These are phyloP conservation scores for Leptinotarsa defecta DNA, from an alignment of 1,140 invertebrate species.

Conservation along the genomic window DNA sequence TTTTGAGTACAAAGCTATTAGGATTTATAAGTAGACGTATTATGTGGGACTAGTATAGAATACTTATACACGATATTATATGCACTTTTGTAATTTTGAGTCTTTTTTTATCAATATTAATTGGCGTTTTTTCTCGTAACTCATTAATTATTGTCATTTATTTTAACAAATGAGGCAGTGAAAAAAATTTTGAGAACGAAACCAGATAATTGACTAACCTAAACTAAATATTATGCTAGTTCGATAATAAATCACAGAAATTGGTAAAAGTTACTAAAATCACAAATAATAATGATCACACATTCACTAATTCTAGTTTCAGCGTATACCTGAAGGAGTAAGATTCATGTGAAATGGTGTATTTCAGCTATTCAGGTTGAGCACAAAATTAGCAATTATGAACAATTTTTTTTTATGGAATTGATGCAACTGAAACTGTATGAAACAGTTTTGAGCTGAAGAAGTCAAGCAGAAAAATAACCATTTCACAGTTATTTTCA, in stretches of 20 bases:
- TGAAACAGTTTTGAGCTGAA: too few relatives aligned
- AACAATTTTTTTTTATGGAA: too few relatives aligned
- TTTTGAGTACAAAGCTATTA: conserved; percentile 25
- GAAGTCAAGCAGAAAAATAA: too few relatives aligned
- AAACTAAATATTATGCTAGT: conserved; percentile 19
- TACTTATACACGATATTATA: conserved; percentile 15
- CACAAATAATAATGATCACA: conserved; percentile 17
- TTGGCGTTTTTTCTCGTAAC: conserved; percentile 7
- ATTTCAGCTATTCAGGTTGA: too few relatives aligned
- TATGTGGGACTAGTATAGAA: conserved; percentile 26
- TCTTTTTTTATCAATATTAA: conserved; percentile 10
- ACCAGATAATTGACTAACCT: neutral
- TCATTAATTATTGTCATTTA: conserved; percentile 22
- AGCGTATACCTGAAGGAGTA: neutral
- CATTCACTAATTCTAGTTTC: neutral
- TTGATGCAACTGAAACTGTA: too few relatives aligned
- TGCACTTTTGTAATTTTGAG: conserved; percentile 1
- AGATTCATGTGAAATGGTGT: neutral
- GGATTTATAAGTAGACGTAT: conserved; percentile 19
- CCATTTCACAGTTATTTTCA: too few relatives aligned
- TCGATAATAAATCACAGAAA: conserved; percentile 25
- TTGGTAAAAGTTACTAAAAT: conserved; percentile 25
- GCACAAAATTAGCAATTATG: too few relatives aligned
- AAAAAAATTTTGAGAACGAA: conserved; percentile 10
- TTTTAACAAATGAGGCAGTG: conserved; percentile 20